A percentile compares a stretch with the other conserved stretches of the same genome.
Conservation (phyloP, 2,888 invertebrate species). For the Lasioglossum zephyrum region DNA sequence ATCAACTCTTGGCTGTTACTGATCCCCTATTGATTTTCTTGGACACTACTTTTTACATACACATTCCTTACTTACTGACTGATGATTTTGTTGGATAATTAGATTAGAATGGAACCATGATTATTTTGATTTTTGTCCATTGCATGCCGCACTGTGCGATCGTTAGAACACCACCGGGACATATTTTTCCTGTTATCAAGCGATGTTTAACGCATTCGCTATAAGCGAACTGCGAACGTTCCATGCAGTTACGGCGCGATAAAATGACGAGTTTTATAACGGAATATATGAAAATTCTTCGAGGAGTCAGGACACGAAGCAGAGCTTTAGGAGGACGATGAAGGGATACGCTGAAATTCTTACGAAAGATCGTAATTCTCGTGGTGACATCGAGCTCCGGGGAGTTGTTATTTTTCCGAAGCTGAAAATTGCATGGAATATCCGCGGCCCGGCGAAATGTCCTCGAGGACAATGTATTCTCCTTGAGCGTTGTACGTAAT, state of each 20-base stretch:
- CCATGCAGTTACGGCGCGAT: neutral
- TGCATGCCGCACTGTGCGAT: too few relatives aligned
- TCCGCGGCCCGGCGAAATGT: neutral
- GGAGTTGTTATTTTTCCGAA: neutral
- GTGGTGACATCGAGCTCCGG: neutral
- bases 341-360: too few relatives aligned
- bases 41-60: too few relatives aligned
- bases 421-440: neutral
- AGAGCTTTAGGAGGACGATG: neutral
- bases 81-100: too few relatives aligned
- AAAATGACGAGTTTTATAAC: neutral
- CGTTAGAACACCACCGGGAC: slow-evolving; percentile 25
- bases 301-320: neutral
- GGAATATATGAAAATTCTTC: neutral
- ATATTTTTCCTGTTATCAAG: neutral
- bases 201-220: slow-evolving; percentile 51
- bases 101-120: too few relatives aligned
- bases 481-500: neutral
- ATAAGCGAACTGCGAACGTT: neutral
- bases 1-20: too few relatives aligned
- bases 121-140: too few relatives aligned
- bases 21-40: too few relatives aligned
- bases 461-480: neutral
- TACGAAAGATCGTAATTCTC: neutral
- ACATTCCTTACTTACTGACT: too few relatives aligned